Base-by-base conservation (phyloP, 2,113 vertebrate species). In the Ictidomys tridecemlineatus region DNA sequence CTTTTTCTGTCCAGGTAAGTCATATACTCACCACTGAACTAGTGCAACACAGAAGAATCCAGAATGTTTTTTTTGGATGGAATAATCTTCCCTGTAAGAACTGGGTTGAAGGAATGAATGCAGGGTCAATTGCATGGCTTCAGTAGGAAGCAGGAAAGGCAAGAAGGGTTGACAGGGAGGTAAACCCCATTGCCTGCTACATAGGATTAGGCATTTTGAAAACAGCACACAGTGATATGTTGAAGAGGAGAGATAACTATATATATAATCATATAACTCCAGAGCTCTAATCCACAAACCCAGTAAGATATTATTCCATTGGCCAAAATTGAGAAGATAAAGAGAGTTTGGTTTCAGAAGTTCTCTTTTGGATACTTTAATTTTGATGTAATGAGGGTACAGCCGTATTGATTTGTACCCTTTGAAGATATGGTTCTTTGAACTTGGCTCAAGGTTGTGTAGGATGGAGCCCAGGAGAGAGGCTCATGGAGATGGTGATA, bases 291-390 rank as follows among this genome's bases (percentile, higher is more conserved):
- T 61, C 6, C 2, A 69, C 34, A 34, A 58, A 51, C 73, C 61
- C 53, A 28, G 34, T 51, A 78, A 72, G 58, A 20, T 51, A 22
- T 58, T 51, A 61, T 48, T 58, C 22, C 26, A 24, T 51, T 51
- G 22, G 32, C 42, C 26, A 65, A 70, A 95, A 30, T 48, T 2
- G 14, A 89, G 67, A 48, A 24, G 28, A 11, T 65, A 32, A 7
- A 14, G 67, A 22, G 48, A 26, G 63, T 84, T 45, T 67, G 56
- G 78, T 13, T 87, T 86, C 42, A 67, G 20, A 34, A 20, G 8
- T 78, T 79, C 45, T 26, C 53, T 91, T 89, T 74, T 26, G 45
- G 10, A 13, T 73, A 83, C 78, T 92, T 93, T 91, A 58, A 76
- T 22, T 80, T 96, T 85, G 78, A 39, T 61, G 26, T 56, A 69